phyloP scores from a whole-genome alignment of 2,113 vertebrate species.

The Chinchilla lanigera region DNA sequence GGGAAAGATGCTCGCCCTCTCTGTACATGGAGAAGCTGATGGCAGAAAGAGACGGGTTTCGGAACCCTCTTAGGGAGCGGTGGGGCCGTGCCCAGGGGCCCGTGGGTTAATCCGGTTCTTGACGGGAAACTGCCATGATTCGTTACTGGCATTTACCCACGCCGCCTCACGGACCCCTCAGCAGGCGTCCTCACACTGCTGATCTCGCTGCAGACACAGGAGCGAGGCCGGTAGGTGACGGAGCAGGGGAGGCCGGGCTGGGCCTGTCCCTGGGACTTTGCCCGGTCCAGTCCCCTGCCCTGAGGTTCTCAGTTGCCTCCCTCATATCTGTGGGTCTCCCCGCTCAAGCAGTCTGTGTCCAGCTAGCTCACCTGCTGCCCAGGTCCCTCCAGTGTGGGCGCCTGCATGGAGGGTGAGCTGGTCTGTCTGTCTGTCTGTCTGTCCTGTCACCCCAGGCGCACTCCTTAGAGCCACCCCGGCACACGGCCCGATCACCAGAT shows the following conservation, averaged over 20 bases:
- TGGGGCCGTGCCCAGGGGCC: background rate
- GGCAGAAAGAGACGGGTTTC: rapidly evolving
- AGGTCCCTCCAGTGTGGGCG: background rate
- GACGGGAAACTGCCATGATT: rapidly evolving
- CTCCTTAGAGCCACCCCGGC: background rate
- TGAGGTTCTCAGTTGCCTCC: rapidly evolving
- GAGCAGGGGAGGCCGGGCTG: background rate
- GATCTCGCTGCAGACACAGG: background rate
- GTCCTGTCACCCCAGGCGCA: background rate
- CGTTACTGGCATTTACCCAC: rapidly evolving
- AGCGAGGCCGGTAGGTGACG: rapidly evolving
- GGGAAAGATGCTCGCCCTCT: background rate
- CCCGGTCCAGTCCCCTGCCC: too few relatives aligned
- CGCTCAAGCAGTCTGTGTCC: rapidly evolving
- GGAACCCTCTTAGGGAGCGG: rapidly evolving
- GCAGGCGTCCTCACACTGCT: rapidly evolving
- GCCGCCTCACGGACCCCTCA: background rate
- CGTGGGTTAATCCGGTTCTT: background rate
- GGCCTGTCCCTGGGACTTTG: background rate
- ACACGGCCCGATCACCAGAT: rapidly evolving
- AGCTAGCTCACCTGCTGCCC: background rate
- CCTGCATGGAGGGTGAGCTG: too few relatives aligned
- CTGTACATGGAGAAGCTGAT: background rate
- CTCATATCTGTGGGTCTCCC: background rate
- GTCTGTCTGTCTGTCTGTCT: background rate